phyloP scores from a whole-genome alignment of 2,888 invertebrate genomes.

The Idaea dimidiata region DNA sequence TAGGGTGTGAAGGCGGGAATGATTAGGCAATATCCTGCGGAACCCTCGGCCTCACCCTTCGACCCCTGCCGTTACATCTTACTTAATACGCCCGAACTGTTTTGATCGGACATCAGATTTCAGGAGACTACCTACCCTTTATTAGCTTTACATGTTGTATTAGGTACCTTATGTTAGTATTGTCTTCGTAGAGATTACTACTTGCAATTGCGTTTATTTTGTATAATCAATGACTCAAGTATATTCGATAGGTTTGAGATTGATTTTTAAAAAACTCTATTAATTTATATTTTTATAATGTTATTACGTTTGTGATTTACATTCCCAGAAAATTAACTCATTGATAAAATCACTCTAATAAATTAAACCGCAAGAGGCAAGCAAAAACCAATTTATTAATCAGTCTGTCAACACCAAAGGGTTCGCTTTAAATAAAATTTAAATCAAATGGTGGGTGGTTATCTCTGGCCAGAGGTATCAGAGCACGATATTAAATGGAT shows the following conservation, averaged over 20 bases:
- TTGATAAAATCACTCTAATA: background rate
- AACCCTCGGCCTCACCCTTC: slow-evolving; percentile 58
- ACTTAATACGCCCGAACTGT: slow-evolving; percentile 66
- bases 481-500: slow-evolving; percentile 73
- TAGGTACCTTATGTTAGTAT: slow-evolving; percentile 30
- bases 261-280: too few species aligned
- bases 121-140: slow-evolving; percentile 47
- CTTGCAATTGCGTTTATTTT: background rate
- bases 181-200: background rate
- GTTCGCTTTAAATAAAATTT: slow-evolving; percentile 39
- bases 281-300: too few species aligned
- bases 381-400: slow-evolving; percentile 1
- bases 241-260: background rate
- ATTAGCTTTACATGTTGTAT: slow-evolving; percentile 48
- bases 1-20: slow-evolving; percentile 76
- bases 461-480: slow-evolving; percentile 41
- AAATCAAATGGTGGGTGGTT: slow-evolving; percentile 46
- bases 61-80: slow-evolving; percentile 69
- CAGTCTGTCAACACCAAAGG: slow-evolving; percentile 11
- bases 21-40: slow-evolving; percentile 78
- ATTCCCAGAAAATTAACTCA: too few species aligned
- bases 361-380: background rate
- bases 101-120: slow-evolving; percentile 71
- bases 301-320: too few species aligned
- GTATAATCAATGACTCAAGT: background rate